These are phyloP conservation scores for Coreoperca whiteheadi DNA, from an alignment of 2,113 vertebrate species.

Conservation along the genomic window DNA sequence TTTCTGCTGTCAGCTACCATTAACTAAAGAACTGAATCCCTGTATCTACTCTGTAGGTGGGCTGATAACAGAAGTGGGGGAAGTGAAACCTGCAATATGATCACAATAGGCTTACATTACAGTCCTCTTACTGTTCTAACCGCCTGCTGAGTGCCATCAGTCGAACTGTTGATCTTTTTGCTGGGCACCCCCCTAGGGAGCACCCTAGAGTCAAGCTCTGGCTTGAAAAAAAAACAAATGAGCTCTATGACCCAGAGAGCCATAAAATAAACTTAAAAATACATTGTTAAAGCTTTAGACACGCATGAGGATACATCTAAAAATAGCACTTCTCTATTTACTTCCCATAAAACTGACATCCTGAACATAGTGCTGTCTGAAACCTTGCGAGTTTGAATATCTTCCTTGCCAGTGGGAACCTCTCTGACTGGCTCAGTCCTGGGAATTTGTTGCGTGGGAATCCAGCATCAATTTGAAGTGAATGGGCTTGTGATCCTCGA, in stretches of 20 bases:
- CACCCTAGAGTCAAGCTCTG: neutral
- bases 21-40: neutral
- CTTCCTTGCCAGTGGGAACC: neutral
- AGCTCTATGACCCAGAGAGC: neutral
- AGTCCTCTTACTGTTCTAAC: neutral
- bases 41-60: neutral
- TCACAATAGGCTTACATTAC: slow-evolving; percentile 4
- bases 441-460: neutral
- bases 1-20: slow-evolving; percentile 12
- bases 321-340: neutral
- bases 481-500: neutral
- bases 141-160: neutral
- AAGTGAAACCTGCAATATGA: slow-evolving; percentile 29
- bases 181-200: neutral
- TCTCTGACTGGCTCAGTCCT: neutral
- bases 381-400: no score
- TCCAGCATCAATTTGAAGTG: neutral
- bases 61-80: neutral
- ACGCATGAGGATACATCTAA: neutral
- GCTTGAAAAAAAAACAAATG: neutral
- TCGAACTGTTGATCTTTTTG: slow-evolving; percentile 1
- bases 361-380: neutral
- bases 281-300: neutral
- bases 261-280: neutral
- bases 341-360: neutral